Base-by-base conservation (phyloP, 2,797 vertebrate genomes). In the Peromyscus attwateri region DNA sequence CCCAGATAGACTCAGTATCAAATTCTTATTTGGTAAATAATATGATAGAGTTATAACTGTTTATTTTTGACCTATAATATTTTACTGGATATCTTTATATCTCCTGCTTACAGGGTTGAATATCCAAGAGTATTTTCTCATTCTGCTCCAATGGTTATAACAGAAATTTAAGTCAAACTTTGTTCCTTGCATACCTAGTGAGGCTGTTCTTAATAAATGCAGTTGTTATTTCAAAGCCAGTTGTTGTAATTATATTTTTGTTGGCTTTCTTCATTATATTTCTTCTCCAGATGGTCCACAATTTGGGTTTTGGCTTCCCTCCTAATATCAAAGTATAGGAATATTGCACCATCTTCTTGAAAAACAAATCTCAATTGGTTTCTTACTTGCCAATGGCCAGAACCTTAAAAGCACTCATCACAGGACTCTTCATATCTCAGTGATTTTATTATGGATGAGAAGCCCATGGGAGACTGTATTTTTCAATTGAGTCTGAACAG, bases 201-300 rank as follows among this genome's bases (percentile, higher is more conserved):
- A 97, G 94, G 80, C 95, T 98, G 96, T 98, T 98, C 96, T 98
- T 98, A 98, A 98, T 98, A 98, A 98, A 98, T 97, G 91, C 60
- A 98, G 95, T 96, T 98, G 93, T 98, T 98, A 97, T 98, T 98
- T 98, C 97, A 97, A 98, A 96, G 95, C 87, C 97, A 98, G 97
- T 98, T 98, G 98, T 98, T 98, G 95, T 98, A 98, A 98, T 98
- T 98, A 91, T 99, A 96, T 99, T 98, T 99, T 98, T 89, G 87
- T 98, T 99, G 98, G 98, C 98, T n/a, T 95, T 93, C 93, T 97
- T 97, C 77, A 96, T 98, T 98, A 92, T 95, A 95, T 98, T 98
- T 98, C 57, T 49, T 97, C 97, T 98, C 98, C 97, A 98, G 95
- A 98, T 97, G 98, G 97, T 98, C 94, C 73, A 98, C 94, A 97